Conservation (phyloP, 1,140 invertebrate genomes). For the Drosophila athabasca region DNA sequence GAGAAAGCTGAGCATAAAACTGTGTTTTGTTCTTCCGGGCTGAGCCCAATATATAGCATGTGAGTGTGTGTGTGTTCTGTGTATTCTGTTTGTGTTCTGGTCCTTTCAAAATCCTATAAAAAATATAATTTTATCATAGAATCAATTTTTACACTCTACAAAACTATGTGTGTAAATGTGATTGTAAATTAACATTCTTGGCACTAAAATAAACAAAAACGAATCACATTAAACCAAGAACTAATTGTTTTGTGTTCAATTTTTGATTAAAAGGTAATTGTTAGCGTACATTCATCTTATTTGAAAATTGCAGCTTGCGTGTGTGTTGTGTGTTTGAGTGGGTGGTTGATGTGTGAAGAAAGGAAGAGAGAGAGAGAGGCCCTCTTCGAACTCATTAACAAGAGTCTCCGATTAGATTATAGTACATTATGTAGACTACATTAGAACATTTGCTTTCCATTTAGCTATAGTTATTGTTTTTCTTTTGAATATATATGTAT, state of each 20-base stretch:
- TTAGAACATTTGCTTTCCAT: constrained; percentile 57
- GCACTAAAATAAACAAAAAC: constrained; percentile 55
- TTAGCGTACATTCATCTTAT: constrained; percentile 64
- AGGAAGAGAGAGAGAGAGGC: constrained; percentile 26
- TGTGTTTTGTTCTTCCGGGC: constrained; percentile 48
- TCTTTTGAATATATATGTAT: constrained; percentile 34
- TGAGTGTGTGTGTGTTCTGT: constrained; percentile 23
- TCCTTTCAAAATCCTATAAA: constrained; percentile 68
- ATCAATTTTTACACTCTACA: constrained; percentile 52
- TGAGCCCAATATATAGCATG: constrained; percentile 44
- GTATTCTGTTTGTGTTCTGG: constrained; percentile 24
- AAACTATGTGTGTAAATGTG: constrained; percentile 26
- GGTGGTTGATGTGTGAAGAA: constrained; percentile 2
- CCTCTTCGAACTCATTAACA: constrained; percentile 42
- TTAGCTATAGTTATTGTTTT: constrained; percentile 24
- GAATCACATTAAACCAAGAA: constrained; percentile 39
- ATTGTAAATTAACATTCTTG: constrained; percentile 64
- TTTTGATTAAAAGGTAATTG: constrained; percentile 55
- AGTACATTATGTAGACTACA: constrained; percentile 56
- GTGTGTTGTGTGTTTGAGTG: constrained; percentile 28
- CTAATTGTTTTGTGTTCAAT: constrained; percentile 33
- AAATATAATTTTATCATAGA: constrained; percentile 71
- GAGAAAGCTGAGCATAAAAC: constrained; percentile 50
- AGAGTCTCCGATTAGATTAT: constrained; percentile 52
- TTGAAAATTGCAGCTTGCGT: constrained; percentile 24